Percentiles rank a stretch among this genome's conserved stretches.
Evolutionary conservation across 2,888 invertebrate genomes (phyloP).

Genomic region (Oxycera nigricornis): DNA sequence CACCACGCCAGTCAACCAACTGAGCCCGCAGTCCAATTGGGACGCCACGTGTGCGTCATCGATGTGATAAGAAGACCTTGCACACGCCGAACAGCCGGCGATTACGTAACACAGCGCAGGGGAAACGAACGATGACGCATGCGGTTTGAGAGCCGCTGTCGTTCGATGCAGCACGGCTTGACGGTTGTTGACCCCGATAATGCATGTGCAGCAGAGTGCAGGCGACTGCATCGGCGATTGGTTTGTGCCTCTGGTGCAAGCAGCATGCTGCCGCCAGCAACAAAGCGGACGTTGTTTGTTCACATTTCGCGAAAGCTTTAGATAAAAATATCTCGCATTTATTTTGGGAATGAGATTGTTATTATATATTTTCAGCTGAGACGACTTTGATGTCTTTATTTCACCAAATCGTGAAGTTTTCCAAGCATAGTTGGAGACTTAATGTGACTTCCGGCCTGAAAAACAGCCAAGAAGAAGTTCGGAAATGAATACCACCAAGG

Average conservation of each 20-base stretch:
- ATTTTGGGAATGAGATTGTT: no score
- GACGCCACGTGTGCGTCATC: conserved; percentile 6
- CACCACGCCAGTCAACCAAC: background rate
- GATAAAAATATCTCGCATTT: no score
- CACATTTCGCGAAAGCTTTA: no score
- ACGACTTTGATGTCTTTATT: no score
- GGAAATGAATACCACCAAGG: no score
- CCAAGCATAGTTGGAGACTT: no score
- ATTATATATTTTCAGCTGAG: no score
- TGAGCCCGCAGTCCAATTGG: background rate
- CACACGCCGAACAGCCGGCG: background rate
- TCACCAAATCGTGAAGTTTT: no score
- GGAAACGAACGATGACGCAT: background rate
- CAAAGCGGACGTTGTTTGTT: no score
- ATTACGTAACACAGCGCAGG: conserved; percentile 6
- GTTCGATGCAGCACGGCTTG: background rate
- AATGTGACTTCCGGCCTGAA: no score
- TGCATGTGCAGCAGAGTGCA: conserved; percentile 17
- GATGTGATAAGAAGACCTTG: conserved; percentile 22
- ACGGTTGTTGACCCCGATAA: conserved; percentile 32
- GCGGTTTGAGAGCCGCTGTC: conserved; percentile 16
- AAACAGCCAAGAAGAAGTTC: no score
- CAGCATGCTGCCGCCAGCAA: background rate
- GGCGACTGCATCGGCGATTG: background rate
- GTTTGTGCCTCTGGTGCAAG: background rate